Percentiles rank a stretch among this genome's conserved stretches.
phyloP scores from a whole-genome alignment of 2,888 invertebrate species.

The Meloe dianella region DNA sequence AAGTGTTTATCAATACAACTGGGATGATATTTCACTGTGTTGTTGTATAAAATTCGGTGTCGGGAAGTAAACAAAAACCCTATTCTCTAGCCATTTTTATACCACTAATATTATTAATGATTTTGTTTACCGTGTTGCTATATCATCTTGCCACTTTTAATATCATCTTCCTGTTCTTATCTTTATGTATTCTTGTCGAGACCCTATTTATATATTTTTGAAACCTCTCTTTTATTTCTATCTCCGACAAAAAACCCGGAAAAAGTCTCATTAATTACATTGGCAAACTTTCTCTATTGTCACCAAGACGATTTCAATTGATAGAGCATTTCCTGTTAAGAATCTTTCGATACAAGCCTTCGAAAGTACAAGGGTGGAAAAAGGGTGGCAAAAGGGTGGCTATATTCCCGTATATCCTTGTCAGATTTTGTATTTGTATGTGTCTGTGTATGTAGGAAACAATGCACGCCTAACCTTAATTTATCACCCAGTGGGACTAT shows the following conservation, averaged over 20 bases:
- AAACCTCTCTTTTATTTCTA: not conserved
- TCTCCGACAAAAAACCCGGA: conserved; percentile 16
- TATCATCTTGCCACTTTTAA: conserved; percentile 2
- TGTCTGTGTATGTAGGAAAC: conserved; percentile 51
- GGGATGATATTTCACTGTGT: not conserved
- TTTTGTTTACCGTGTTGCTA: conserved; percentile 5
- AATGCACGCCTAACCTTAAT: conserved; percentile 56
- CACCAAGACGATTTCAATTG: conserved; percentile 54
- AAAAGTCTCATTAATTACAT: conserved; percentile 55
- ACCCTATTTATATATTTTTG: not conserved
- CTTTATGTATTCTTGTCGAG: not conserved
- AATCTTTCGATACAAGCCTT: conserved; percentile 53
- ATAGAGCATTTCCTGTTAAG: conserved; percentile 52
- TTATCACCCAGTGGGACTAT: conserved; percentile 59
- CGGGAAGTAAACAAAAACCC: conserved; percentile 1
- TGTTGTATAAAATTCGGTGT: not conserved
- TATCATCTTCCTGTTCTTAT: not conserved
- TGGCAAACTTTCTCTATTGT: conserved; percentile 50
- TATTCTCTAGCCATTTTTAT: conserved; percentile 1
- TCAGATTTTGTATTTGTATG: conserved; percentile 53
- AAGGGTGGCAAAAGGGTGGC: conserved; percentile 26
- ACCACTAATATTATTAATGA: conserved; percentile 9
- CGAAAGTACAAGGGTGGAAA: conserved; percentile 48
- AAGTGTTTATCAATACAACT: not conserved
- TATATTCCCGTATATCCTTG: conserved; percentile 53